Base-by-base conservation (phyloP, 2,797 vertebrate species). In the Eidolon dupreanum region DNA sequence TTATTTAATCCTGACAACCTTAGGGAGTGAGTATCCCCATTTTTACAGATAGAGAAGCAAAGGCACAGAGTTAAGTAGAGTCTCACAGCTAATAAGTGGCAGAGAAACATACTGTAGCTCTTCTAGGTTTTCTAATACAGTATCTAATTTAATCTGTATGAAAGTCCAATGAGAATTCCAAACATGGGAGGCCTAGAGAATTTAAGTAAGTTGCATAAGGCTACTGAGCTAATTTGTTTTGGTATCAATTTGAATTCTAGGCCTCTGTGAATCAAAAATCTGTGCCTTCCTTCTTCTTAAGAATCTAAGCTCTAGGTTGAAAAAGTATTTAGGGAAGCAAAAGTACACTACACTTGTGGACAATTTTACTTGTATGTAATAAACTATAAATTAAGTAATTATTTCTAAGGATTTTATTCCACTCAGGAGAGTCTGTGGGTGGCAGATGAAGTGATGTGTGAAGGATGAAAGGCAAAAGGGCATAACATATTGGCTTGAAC, bases 351-450 rank as follows among this genome's bases (percentile, higher is more conserved):
- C 3, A 92, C 16, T 68, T 92, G 38, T 0, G 26, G 33, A 63
- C 4, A 11, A 59, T 81, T 90, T 96, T 38, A 97, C 24, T 92
- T 89, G 16, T 94, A 11, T 41, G 46, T 46, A 95, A 83, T 88
- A 93, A 96, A 86, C 59, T 83, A 4, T 61, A 90, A 89, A 63
- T 90, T 90, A 90, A 83, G 16, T 63, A 86, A 79, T 68, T 90
- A 93, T 46, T 94, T 81, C 43, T 46, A 95, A 88, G 70, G 53
- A 90, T 41, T 93, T 57, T 24, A 87, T 41, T 92, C 57, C 46
- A 88, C 49, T 49, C 86, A 55, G 77, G 38, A 90, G 65, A 88
- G 51, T 70, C 6, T 15, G 28, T 26, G 43, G 71, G 77, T 88
- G 49, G 75, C 1, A 94, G 41, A 55, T 11, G n/a, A 93, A 65